phyloP scores from a whole-genome alignment of 2,113 vertebrate species.

The Phalacrocorax brasilianus region DNA sequence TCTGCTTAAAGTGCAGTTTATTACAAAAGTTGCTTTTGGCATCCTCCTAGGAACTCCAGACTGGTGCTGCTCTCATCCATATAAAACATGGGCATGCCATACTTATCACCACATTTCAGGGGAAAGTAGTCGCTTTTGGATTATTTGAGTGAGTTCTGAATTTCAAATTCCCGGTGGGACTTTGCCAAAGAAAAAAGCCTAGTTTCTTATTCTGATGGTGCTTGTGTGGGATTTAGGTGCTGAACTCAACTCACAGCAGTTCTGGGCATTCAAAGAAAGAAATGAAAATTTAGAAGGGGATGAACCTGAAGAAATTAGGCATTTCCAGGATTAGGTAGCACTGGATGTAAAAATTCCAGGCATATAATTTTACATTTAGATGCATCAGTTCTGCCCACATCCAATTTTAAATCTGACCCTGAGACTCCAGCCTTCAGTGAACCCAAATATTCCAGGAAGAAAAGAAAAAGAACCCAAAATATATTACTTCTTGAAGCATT shows the following conservation, averaged over 20 bases:
- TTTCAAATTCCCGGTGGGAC: neutral
- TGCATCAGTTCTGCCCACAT: neutral
- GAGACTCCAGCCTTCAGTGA: neutral
- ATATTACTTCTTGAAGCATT: neutral
- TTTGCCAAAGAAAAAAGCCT: neutral
- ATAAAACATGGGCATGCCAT: neutral
- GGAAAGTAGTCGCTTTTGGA: neutral
- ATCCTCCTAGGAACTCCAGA: neutral
- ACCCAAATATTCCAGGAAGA: neutral
- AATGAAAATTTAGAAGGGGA: neutral
- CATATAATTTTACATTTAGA: neutral
- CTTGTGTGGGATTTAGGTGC: neutral
- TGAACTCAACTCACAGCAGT: neutral
- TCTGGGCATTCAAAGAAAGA: neutral
- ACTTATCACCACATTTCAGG: neutral
- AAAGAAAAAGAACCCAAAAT: neutral
- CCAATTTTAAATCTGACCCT: neutral
- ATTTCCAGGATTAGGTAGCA: neutral
- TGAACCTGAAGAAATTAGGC: neutral
- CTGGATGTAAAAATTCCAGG: neutral
- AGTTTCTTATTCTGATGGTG: neutral
- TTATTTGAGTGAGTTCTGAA: neutral
- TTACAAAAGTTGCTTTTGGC: neutral
- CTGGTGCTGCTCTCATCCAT: neutral
- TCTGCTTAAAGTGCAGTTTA: neutral